Evolutionary conservation across 2,113 vertebrate genomes (phyloP).

Genomic region (Meleagris gallopavo): DNA sequence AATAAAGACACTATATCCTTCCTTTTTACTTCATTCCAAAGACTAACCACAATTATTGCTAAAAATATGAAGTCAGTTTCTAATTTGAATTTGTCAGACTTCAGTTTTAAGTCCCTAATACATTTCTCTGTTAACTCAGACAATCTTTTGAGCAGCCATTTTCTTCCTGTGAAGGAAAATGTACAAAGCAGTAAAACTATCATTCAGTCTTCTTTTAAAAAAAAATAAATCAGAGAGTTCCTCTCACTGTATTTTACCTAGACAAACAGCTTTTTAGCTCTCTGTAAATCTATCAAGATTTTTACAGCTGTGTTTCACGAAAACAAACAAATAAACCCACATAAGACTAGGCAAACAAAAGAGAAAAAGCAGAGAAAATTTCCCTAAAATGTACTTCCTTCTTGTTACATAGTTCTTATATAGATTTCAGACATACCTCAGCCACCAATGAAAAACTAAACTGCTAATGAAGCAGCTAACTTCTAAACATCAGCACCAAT

Average conservation of each 20-base stretch:
- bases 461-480: not conserved
- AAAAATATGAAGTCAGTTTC: not conserved
- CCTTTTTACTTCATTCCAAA: not conserved
- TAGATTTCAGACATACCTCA: not conserved
- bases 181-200: not conserved
- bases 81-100: not conserved
- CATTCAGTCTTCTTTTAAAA: not conserved
- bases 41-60: not conserved
- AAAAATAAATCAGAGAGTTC: not conserved
- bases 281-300: not conserved
- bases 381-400: not conserved
- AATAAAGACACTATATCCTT: not conserved
- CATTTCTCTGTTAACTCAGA: not conserved
- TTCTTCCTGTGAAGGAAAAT: not conserved
- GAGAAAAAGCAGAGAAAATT: not conserved
- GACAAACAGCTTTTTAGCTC: not conserved
- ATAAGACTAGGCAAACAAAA: not conserved
- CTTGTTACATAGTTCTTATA: not conserved
- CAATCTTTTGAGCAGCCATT: not conserved
- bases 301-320: not conserved
- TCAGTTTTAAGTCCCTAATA: constrained; percentile 1
- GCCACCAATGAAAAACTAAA: not conserved
- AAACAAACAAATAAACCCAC: not conserved
- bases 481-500: not conserved
- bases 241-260: not conserved